Conservation (phyloP, 2,888 invertebrate species). For the Drepanosiphum platanoidis region DNA sequence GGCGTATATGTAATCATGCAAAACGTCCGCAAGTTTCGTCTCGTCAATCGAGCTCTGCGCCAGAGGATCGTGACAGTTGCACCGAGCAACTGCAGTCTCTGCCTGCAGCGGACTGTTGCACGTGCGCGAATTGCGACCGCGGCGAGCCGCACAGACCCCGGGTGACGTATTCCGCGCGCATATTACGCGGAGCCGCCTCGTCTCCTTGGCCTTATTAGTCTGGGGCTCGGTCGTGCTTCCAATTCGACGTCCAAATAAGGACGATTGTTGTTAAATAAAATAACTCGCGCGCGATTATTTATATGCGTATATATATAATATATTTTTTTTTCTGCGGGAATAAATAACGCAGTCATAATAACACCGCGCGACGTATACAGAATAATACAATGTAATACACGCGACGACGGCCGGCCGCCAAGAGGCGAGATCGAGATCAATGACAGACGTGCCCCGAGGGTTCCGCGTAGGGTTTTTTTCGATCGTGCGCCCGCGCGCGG, state of each 20-base stretch:
- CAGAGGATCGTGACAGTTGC: neutral
- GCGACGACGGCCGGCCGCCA: neutral
- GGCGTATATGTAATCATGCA: too few species aligned
- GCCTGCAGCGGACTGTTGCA: too few species aligned
- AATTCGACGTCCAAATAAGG: conserved; percentile 12
- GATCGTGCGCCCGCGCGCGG: neutral
- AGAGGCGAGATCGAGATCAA: conserved; percentile 29
- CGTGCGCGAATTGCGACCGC: too few species aligned
- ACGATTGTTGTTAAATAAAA: neutral
- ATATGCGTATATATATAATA: too few species aligned
- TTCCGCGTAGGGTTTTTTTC: neutral
- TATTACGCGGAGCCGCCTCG: too few species aligned
- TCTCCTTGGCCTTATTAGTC: conserved; percentile 9
- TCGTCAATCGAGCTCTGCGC: too few species aligned
- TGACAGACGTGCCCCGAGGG: conserved; percentile 27
- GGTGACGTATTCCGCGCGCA: neutral
- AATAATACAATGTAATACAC: too few species aligned
- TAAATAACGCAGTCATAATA: neutral
- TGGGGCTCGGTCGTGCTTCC: neutral
- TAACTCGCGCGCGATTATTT: neutral
- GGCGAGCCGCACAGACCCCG: neutral
- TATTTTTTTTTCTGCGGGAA: neutral
- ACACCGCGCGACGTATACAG: neutral
- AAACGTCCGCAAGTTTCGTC: too few species aligned
- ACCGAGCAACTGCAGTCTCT: too few species aligned